Conservation (phyloP, 2,888 invertebrate species). For the Melitaea athalia region DNA sequence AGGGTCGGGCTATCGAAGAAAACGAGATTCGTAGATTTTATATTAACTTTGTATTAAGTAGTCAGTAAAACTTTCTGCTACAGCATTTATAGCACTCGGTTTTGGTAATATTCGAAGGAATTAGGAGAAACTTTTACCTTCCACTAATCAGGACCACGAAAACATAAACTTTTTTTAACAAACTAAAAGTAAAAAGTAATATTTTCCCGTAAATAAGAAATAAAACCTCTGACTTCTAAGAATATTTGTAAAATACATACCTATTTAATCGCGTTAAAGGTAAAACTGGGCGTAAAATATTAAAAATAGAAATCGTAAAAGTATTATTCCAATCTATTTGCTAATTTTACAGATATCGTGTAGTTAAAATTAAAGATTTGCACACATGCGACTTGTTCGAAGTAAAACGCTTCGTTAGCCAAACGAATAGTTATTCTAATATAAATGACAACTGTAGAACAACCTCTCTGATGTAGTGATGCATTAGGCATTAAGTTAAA, state of each 20-base stretch:
- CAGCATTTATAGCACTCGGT: neutral
- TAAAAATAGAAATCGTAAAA: no score
- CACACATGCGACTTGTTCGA: no score
- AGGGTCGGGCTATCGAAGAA: neutral
- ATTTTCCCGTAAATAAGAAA: neutral
- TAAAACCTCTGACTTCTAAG: neutral
- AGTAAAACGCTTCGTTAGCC: no score
- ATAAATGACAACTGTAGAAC: no score
- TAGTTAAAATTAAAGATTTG: no score
- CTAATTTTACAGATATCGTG: no score
- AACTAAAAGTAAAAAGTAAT: neutral
- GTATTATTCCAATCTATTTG: no score
- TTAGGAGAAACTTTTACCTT: neutral
- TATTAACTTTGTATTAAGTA: neutral
- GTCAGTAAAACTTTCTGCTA: neutral
- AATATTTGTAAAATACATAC: no score
- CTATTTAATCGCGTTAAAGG: no score
- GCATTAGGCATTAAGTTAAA: neutral
- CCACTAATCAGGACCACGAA: slow-evolving; percentile 1
- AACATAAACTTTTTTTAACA: neutral
- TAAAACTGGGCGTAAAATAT: no score
- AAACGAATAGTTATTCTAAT: no score
- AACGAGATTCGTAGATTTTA: neutral
- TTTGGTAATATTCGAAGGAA: neutral
- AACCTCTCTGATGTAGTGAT: no score